A percentile compares a stretch with the other conserved stretches of the same genome.
Evolutionary conservation across 2,888 invertebrate species (phyloP).

Genomic region (Microplitis deprimator): DNA sequence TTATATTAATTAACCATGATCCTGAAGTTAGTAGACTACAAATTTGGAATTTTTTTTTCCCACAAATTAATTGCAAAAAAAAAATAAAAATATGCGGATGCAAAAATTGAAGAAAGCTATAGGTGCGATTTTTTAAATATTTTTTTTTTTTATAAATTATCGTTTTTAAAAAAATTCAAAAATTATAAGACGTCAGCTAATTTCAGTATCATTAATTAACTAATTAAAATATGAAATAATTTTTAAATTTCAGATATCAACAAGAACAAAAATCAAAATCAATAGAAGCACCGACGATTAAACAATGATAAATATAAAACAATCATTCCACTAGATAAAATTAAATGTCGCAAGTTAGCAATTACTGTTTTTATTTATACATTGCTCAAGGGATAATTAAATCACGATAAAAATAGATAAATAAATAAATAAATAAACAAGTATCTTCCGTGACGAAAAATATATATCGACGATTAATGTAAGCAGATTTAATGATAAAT

Average conservation of each 20-base stretch:
- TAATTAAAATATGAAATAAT: too few species aligned
- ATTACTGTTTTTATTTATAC: neutral
- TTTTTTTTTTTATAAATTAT: too few species aligned
- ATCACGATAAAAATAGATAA: neutral
- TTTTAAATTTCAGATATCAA: neutral
- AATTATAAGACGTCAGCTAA: neutral
- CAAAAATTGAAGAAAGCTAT: too few species aligned
- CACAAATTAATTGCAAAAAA: too few species aligned
- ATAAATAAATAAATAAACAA: neutral
- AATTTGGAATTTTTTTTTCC: too few species aligned
- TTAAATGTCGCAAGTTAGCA: neutral
- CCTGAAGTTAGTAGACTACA: too few species aligned
- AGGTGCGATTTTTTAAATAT: too few species aligned
- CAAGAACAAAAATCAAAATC: neutral
- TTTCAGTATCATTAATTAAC: neutral
- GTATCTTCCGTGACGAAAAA: neutral
- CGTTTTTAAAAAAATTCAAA: too few species aligned
- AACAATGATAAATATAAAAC: conserved; percentile 1
- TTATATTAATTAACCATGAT: too few species aligned
- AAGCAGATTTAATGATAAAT: neutral
- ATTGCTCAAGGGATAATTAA: neutral
- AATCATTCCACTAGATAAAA: neutral
- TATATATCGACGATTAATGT: neutral
- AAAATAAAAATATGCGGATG: too few species aligned
- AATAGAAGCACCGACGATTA: neutral